Base-by-base conservation (phyloP, 2,888 invertebrate species). In the Rapana venosa region DNA sequence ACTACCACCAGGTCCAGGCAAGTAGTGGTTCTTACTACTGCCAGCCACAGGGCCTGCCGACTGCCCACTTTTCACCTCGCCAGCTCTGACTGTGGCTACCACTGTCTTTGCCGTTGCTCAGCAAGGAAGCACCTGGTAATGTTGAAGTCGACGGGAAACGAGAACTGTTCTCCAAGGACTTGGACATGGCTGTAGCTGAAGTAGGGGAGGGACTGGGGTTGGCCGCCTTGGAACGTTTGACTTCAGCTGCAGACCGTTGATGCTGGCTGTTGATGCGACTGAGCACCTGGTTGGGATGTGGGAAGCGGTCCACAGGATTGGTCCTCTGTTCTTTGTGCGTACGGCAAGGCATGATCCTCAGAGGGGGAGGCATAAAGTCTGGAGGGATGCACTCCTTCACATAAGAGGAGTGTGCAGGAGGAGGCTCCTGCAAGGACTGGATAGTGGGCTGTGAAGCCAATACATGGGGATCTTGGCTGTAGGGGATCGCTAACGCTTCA, bases 281-380 rank as follows among this genome's bases (percentile, higher is more conserved):
- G 6, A 92, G 84, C 30, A 92, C 92, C 81, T 90, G 90, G 70
- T 91, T 91, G 30, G 92, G 92, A 79, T 90, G 91, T 32, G 92
- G 92, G 77, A 92, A 92, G 83, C 36, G 35, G 20, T 85, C 88
- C 26, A 56, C 66, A 17, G 90, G n/a, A n/a, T 88, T 61, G 61
- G 32, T 30, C 70, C 56, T 56, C 89, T 56, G 87, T 86, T 89
- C 90, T 90, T 89, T 90, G 89, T 83, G 88, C 61, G 77, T 56
- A 47, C 88, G 61, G 26, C 36, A 87, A 5, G 61, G 86, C 56
- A 26, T 61, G 87, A 47, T 13, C 30, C 17, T 22, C 61, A 26
- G 56, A 20, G 8, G 20, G 13, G 83, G 87, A 35, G 66, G 87
- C 83, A 56, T 8, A 22, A 61, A 32, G 85, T 90, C 81, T 20